Percentiles rank a stretch among this genome's conserved stretches.
phyloP scores from a whole-genome alignment of 1,140 invertebrate genomes.

The Monomorium pharaonis region DNA sequence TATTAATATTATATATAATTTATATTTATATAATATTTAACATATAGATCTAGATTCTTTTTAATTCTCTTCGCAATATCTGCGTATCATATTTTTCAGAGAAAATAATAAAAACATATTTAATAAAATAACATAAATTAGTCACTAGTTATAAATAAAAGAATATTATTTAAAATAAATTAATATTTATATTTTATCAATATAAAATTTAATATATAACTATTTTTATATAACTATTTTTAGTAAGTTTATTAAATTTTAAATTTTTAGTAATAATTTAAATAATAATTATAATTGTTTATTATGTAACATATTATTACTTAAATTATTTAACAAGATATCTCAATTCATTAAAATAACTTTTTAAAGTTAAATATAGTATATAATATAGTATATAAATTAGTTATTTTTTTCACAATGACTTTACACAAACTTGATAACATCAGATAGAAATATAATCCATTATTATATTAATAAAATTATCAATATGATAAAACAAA shows the following conservation, averaged over 20 bases:
- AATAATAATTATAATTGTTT: no score
- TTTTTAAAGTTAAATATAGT: not conserved
- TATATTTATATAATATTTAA: not conserved
- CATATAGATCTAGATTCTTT: not conserved
- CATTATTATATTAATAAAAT: not conserved
- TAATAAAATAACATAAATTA: not conserved
- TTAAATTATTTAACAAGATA: not conserved
- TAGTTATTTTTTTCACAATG: not conserved
- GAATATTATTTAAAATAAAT: not conserved
- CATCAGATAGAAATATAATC: not conserved
- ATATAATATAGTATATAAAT: not conserved
- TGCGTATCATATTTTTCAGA: not conserved
- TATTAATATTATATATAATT: not conserved
- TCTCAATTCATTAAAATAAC: not conserved
- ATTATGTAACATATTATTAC: no score
- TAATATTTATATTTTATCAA: not conserved
- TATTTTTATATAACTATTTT: not conserved
- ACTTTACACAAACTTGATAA: not conserved
- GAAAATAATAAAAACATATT: not conserved
- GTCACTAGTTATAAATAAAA: not conserved
- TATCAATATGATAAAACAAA: not conserved
- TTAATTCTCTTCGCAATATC: not conserved
- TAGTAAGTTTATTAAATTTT: no score
- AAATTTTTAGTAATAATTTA: not conserved
- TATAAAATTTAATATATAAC: not conserved